Evolutionary conservation across 92 coral and sea anemone genomes (phyloP), one percentile per base, ranked within the genome.

Genomic region (Paramuricea clavata): DNA sequence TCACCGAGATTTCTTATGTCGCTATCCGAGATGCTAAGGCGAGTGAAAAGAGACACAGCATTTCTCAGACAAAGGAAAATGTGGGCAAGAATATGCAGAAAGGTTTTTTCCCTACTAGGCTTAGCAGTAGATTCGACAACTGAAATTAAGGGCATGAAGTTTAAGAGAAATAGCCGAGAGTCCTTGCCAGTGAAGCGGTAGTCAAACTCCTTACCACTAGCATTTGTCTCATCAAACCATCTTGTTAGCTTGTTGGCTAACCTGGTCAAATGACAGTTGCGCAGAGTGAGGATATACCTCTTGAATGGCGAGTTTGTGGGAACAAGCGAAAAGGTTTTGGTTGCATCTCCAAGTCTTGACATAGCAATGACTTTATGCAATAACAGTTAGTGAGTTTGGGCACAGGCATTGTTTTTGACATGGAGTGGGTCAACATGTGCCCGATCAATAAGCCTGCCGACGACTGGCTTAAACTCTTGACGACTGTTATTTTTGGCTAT

Each of bases 11-110:
- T 26, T 25, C 47, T 60, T 42, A 78, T 62, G 49, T 86, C 65
- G 31, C 62, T 33, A 26, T 67, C 26, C 7, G 61, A 33, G 17
- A 86, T 86, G 30, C 78, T 67, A 13, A 86, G 32, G 22, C 78
- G 77, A 32, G 62, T 76, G 61, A 86, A 86, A 57, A 86, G 62
- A 35, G 89, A 86, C 23, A 78, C 80, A 77, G 77, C 65, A 50
- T 76, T 31, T 25, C 68, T 62, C 68, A 77, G 52, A 31, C 54
- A 19, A 42, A 86, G 70, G 62, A 78, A 86, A 83, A 86, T 76
- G 83, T 76, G 49, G 33, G 83, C 86, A 60, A 76, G 27, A 50
- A 69, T 44, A 78, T 86, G 86, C 33, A 60, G 28, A 52, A 26
- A 70, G 59, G 65, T 62, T 44, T 54, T 77, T 77, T 83, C 83